phyloP scores from a whole-genome alignment of 1,140 invertebrate species.

The Aleiodes sp. region DNA sequence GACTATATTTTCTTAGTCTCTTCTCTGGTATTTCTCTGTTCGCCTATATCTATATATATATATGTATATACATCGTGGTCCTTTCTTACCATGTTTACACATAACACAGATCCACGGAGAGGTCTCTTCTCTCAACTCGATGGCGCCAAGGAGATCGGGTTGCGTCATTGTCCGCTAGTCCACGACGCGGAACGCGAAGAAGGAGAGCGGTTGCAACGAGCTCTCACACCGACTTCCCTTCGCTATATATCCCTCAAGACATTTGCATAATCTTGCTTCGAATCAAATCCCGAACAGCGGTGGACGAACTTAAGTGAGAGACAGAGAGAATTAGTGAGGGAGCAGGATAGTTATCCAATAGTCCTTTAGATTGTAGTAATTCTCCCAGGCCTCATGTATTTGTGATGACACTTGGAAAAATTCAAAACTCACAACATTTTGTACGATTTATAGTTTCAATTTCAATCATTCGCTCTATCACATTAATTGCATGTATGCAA shows the following conservation, averaged over 20 bases:
- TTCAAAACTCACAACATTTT: too few species aligned
- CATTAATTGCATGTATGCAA: too few species aligned
- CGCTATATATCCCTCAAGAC: slow-evolving; percentile 12
- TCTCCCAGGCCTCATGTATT: too few species aligned
- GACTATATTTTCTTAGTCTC: neutral
- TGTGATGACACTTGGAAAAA: too few species aligned
- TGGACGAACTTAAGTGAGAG: neutral
- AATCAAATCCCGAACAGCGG: slow-evolving; percentile 4
- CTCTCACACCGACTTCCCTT: neutral
- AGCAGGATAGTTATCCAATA: too few species aligned
- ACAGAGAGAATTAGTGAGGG: too few species aligned
- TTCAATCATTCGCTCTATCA: too few species aligned
- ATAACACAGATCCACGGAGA: slow-evolving; percentile 12
- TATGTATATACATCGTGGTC: neutral
- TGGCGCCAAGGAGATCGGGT: slow-evolving; percentile 37
- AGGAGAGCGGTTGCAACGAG: neutral
- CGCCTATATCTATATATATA: too few species aligned
- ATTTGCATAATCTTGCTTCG: slow-evolving; percentile 17
- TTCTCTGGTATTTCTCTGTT: neutral
- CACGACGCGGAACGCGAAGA: slow-evolving; percentile 27
- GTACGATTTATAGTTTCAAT: too few species aligned
- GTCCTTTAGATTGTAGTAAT: too few species aligned
- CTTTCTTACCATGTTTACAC: neutral
- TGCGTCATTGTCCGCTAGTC: slow-evolving; percentile 36
- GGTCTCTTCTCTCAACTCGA: slow-evolving; percentile 28